These are phyloP conservation scores for Magallana nippona DNA, from an alignment of 2,888 invertebrate species.

Conservation along the genomic window DNA sequence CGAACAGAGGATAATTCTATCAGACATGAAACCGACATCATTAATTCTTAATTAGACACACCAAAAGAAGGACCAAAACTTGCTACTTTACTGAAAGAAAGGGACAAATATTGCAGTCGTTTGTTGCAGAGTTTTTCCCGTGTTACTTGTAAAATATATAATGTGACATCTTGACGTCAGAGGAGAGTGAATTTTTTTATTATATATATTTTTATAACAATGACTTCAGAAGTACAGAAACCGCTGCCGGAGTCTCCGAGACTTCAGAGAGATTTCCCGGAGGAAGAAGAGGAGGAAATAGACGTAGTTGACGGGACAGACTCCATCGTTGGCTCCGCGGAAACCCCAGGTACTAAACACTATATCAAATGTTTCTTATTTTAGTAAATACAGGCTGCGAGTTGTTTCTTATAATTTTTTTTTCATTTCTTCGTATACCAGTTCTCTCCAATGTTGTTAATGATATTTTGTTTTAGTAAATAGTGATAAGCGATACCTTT, in stretches of 20 bases:
- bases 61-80: conserved; percentile 14
- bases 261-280: background rate
- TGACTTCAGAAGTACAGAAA: background rate
- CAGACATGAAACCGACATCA: conserved; percentile 42
- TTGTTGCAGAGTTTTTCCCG: background rate
- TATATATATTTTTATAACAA: background rate
- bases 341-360: conserved; percentile 32
- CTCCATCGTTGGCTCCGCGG: conserved; percentile 34
- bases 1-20: conserved; percentile 51
- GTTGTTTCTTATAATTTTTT: too few relatives aligned
- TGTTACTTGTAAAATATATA: background rate
- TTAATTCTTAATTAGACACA: conserved; percentile 49
- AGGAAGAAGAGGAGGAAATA: conserved; percentile 58
- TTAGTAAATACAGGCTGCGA: too few relatives aligned
- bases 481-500: too few relatives aligned
- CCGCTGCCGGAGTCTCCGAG: background rate
- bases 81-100: conserved; percentile 23
- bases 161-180: background rate
- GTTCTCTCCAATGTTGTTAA: too few relatives aligned
- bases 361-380: too few relatives aligned
- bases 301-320: conserved; percentile 58
- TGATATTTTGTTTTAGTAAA: too few relatives aligned
- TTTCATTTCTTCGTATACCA: too few relatives aligned
- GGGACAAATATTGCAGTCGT: background rate
- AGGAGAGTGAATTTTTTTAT: background rate